Conservation (phyloP, 2,113 vertebrate genomes). For the Pseudorhombus dupliciocellatus region DNA sequence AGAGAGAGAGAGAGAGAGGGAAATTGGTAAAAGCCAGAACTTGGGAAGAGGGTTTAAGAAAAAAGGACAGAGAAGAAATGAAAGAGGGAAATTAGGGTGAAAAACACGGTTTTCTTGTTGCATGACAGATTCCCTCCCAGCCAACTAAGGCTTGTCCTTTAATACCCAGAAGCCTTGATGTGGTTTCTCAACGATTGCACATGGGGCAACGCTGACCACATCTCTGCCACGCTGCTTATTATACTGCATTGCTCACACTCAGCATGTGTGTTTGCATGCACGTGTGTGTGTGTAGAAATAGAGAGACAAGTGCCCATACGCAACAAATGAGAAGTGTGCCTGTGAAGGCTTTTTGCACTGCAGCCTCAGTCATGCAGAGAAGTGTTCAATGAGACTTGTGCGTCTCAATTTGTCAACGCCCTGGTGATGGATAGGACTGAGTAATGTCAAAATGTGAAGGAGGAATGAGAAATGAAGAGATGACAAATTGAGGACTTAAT, state of each 20-base stretch:
- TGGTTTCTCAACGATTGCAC: slow-evolving; percentile 84
- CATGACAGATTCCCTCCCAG: slow-evolving; percentile 86
- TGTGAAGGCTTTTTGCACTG: slow-evolving; percentile 47
- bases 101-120: slow-evolving; percentile 84
- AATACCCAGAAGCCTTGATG: slow-evolving; percentile 83
- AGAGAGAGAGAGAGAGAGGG: slow-evolving; percentile 50
- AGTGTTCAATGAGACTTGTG: slow-evolving; percentile 68
- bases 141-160: slow-evolving; percentile 87
- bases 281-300: slow-evolving; percentile 52
- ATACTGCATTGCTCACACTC: slow-evolving; percentile 77
- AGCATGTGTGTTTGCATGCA: slow-evolving; percentile 64
- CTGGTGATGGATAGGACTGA: slow-evolving; percentile 51
- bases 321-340: slow-evolving; percentile 29
- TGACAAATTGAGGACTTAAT: not conserved
- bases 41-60: slow-evolving; percentile 45
- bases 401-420: slow-evolving; percentile 79
- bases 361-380: slow-evolving; percentile 65
- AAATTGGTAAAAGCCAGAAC: slow-evolving; percentile 63
- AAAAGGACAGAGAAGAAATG: slow-evolving; percentile 56
- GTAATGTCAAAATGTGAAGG: not conserved
- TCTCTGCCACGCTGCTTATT: slow-evolving; percentile 82
- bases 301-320: slow-evolving; percentile 47
- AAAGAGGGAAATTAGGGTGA: slow-evolving; percentile 71
- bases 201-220: slow-evolving; percentile 82
- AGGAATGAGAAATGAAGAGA: not conserved